phyloP scores from a whole-genome alignment of 2,113 vertebrate species.

The Rutilus rutilus region DNA sequence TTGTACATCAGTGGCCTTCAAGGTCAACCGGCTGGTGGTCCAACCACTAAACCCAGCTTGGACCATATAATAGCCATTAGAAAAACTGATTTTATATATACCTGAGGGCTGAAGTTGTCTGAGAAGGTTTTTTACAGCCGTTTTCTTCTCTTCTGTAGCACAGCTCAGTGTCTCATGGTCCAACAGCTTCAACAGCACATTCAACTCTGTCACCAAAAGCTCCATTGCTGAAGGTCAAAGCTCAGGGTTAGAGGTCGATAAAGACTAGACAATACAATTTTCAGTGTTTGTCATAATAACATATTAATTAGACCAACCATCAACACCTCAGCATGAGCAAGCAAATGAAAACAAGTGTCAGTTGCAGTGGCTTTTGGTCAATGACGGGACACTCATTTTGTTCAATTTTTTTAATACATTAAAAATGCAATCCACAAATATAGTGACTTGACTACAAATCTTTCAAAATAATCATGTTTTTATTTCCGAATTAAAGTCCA shows the following conservation, averaged over 20 bases:
- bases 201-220: slow-evolving; percentile 90
- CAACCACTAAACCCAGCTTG: not conserved
- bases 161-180: slow-evolving; percentile 91
- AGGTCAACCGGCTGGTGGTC: not conserved
- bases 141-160: slow-evolving; percentile 90
- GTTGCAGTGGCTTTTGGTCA: not conserved
- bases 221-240: slow-evolving; percentile 80
- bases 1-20: not conserved
- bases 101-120: slow-evolving; percentile 88
- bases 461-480: not conserved
- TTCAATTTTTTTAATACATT: not conserved
- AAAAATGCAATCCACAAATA: not conserved
- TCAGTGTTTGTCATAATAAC: slow-evolving; percentile 14
- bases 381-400: not conserved
- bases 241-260: slow-evolving; percentile 52
- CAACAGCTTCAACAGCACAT: slow-evolving; percentile 87
- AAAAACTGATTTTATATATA: slow-evolving; percentile 55
- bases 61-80: not conserved
- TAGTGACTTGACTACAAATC: not conserved
- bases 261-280: slow-evolving; percentile 35
- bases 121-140: slow-evolving; percentile 86
- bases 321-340: not conserved
- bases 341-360: slow-evolving; percentile 24
- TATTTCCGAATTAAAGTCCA: not conserved
- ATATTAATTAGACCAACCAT: not conserved